These are phyloP conservation scores for Morelia viridis DNA, from an alignment of 2,797 vertebrate species.

Conservation along the genomic window DNA sequence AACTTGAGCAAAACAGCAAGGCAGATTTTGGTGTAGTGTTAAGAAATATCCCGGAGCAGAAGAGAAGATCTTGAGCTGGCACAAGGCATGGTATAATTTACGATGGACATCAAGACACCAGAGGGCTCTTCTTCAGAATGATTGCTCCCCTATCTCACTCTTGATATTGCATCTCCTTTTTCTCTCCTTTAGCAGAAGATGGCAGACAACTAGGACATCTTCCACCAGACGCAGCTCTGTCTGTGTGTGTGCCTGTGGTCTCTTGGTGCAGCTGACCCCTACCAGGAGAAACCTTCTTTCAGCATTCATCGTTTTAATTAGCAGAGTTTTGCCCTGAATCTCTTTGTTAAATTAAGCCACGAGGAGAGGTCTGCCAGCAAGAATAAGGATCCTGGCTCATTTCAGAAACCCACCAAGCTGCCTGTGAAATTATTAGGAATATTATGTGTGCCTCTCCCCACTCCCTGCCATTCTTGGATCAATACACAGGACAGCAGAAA, in stretches of 20 bases:
- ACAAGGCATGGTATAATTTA: background rate
- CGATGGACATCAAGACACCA: rapidly evolving
- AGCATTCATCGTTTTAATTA: conserved; percentile 71
- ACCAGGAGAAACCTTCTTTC: conserved; percentile 55
- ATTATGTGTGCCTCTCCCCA: conserved; percentile 46
- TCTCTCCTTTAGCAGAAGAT: conserved; percentile 26
- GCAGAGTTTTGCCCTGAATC: conserved; percentile 68
- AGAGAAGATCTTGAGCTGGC: background rate
- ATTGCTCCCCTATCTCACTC: background rate
- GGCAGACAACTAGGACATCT: conserved; percentile 22
- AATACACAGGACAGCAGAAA: background rate
- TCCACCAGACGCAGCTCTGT: conserved; percentile 39
- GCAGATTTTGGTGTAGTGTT: background rate
- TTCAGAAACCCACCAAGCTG: conserved; percentile 52
- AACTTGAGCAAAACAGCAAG: background rate
- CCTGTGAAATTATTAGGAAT: conserved; percentile 61
- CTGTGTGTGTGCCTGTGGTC: background rate
- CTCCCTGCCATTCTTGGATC: background rate
- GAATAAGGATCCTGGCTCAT: conserved; percentile 60
- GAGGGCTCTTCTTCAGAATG: rapidly evolving
- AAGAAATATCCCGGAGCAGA: background rate
- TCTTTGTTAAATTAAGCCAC: conserved; percentile 64
- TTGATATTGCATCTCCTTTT: conserved; percentile 48
- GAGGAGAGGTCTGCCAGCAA: conserved; percentile 45
- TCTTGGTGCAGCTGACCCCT: conserved; percentile 36